These are phyloP conservation scores for Centropyge bicolor DNA, from an alignment of 2,797 vertebrate genomes.

Conservation along the genomic window DNA sequence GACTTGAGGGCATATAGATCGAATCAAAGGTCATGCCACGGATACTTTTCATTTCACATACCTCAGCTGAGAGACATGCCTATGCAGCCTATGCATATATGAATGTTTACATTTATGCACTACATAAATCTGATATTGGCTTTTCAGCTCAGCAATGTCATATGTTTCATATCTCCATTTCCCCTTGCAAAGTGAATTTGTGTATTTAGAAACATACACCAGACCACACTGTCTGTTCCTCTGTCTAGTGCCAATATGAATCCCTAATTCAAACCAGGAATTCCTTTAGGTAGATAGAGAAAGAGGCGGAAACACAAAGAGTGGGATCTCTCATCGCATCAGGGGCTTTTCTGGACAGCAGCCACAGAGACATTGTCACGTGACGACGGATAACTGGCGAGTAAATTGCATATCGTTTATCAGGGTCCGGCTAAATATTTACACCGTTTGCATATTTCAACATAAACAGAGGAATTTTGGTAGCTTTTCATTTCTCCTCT, in stretches of 20 bases:
- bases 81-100: slow-evolving; percentile 58
- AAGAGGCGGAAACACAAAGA: slow-evolving; percentile 65
- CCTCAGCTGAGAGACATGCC: slow-evolving; percentile 57
- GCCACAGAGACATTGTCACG: slow-evolving; percentile 76
- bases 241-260: slow-evolving; percentile 68
- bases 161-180: slow-evolving; percentile 71
- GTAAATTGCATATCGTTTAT: slow-evolving; percentile 75
- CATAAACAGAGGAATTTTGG: slow-evolving; percentile 66
- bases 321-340: slow-evolving; percentile 72
- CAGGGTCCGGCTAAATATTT: slow-evolving; percentile 68
- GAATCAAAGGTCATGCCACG: slow-evolving; percentile 78
- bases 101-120: slow-evolving; percentile 68
- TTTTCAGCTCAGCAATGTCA: slow-evolving; percentile 58
- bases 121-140: slow-evolving; percentile 68
- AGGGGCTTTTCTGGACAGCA: slow-evolving; percentile 64
- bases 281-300: slow-evolving; percentile 72
- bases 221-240: slow-evolving; percentile 69
- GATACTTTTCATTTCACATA: slow-evolving; percentile 78
- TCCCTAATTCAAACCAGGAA: slow-evolving; percentile 81
- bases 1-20: slow-evolving; percentile 74
- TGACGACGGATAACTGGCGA: slow-evolving; percentile 71
- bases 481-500: slow-evolving; percentile 55
- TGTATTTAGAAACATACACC: slow-evolving; percentile 73
- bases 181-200: slow-evolving; percentile 61
- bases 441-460: slow-evolving; percentile 74